phyloP scores from a whole-genome alignment of 2,888 invertebrate genomes.

The Calliopum simillimum region DNA sequence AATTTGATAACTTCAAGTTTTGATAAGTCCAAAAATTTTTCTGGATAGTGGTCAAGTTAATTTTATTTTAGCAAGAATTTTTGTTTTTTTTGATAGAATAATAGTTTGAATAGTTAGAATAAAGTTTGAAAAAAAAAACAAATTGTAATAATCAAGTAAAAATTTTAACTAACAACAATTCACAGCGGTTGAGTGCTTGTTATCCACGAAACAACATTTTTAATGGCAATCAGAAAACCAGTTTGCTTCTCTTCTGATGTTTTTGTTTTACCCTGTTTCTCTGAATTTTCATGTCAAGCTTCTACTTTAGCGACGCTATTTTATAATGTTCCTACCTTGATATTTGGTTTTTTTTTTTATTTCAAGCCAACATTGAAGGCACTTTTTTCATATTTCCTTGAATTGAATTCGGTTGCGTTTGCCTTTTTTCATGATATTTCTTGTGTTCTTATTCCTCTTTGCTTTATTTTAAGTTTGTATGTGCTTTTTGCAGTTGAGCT shows the following conservation, averaged over 20 bases:
- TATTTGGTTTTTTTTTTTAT: not conserved
- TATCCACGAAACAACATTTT: not conserved
- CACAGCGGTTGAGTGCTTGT: not conserved
- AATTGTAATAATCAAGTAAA: no score
- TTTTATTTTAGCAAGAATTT: no score
- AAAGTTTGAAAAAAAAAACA: no score
- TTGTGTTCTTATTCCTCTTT: not conserved
- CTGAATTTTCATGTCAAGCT: not conserved
- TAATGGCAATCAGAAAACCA: slow-evolving; percentile 2
- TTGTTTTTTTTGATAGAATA: no score
- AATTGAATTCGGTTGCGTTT: not conserved
- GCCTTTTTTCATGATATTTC: not conserved
- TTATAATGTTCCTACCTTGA: not conserved
- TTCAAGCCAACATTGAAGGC: slow-evolving; percentile 5
- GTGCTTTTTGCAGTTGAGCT: not conserved
- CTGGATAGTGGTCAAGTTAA: no score
- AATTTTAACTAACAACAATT: no score
- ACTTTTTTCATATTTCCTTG: not conserved
- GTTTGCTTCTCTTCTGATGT: not conserved
- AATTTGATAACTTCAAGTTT: no score
- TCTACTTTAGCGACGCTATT: not conserved
- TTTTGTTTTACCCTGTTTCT: not conserved
- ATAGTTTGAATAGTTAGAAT: no score
- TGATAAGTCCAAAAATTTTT: no score
- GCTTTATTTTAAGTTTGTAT: not conserved